Conservation (phyloP, 1,140 invertebrate genomes). For the Magallana angulata region DNA sequence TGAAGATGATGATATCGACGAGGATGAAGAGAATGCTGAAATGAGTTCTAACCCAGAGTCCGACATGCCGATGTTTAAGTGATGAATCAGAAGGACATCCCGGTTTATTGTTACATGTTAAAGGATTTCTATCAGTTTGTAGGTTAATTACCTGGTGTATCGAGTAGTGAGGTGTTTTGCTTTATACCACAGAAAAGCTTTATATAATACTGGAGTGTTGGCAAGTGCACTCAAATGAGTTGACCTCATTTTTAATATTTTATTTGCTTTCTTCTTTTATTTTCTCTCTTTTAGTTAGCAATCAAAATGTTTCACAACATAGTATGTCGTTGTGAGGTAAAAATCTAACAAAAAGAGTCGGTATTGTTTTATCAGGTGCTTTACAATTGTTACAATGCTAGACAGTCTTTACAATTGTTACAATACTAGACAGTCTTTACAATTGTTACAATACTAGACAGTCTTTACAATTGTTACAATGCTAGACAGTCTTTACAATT, state of each 20-base stretch:
- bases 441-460: too few species aligned
- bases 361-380: too few species aligned
- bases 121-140: background rate
- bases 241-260: background rate
- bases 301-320: background rate
- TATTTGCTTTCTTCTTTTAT: too few species aligned
- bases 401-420: too few species aligned
- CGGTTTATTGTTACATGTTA: background rate
- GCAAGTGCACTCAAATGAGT: background rate
- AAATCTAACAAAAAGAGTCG: too few species aligned
- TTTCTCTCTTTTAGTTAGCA: background rate
- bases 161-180: background rate
- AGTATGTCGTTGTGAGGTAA: too few species aligned
- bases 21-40: slow-evolving; percentile 85
- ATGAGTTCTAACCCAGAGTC: slow-evolving; percentile 59
- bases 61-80: slow-evolving; percentile 36
- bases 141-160: background rate
- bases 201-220: background rate
- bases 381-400: too few species aligned
- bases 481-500: too few species aligned
- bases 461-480: too few species aligned
- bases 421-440: too few species aligned
- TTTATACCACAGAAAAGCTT: background rate
- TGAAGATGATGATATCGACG: slow-evolving; percentile 74
- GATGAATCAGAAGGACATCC: background rate